Evolutionary conservation across 1,140 invertebrate species (phyloP).

Genomic region (Pseudomyrmex cubaensis): DNA sequence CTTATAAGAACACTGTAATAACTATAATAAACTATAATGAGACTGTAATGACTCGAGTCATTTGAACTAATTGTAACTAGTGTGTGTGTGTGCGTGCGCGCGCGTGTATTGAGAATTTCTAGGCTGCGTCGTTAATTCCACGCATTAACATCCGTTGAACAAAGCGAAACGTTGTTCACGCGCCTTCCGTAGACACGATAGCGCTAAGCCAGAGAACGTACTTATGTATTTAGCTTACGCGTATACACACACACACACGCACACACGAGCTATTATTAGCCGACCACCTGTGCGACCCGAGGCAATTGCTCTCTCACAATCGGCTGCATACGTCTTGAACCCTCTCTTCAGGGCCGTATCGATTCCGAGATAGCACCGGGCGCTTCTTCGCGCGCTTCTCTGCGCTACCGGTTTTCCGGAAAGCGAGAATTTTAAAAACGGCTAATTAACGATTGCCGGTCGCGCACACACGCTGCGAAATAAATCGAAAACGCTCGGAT

Average conservation of each 20-base stretch:
- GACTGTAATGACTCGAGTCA: too few species aligned
- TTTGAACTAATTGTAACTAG: too few species aligned
- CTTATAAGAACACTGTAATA: too few species aligned
- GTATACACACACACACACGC: constrained; percentile 19
- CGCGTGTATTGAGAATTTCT: constrained; percentile 15
- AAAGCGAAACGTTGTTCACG: constrained; percentile 27
- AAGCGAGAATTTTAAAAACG: constrained; percentile 23
- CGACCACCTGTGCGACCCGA: constrained; percentile 76
- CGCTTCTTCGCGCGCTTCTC: background rate
- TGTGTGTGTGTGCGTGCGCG: too few species aligned
- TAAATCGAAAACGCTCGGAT: background rate
- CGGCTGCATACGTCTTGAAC: constrained; percentile 52
- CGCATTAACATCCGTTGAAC: constrained; percentile 41
- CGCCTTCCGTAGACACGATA: constrained; percentile 25
- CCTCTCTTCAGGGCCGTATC: constrained; percentile 58
- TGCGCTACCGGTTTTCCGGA: constrained; percentile 34
- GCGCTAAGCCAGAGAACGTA: constrained; percentile 51
- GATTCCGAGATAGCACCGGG: constrained; percentile 48
- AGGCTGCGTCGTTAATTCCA: constrained; percentile 9
- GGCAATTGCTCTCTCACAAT: constrained; percentile 71
- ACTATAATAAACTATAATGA: too few species aligned
- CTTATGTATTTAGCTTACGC: too few species aligned
- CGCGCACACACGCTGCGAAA: constrained; percentile 16
- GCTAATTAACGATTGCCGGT: constrained; percentile 41
- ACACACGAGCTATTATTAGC: constrained; percentile 74